These are phyloP conservation scores for Rhegmatorhina hoffmannsi DNA, from an alignment of 2,113 vertebrate genomes.

Conservation along the genomic window DNA sequence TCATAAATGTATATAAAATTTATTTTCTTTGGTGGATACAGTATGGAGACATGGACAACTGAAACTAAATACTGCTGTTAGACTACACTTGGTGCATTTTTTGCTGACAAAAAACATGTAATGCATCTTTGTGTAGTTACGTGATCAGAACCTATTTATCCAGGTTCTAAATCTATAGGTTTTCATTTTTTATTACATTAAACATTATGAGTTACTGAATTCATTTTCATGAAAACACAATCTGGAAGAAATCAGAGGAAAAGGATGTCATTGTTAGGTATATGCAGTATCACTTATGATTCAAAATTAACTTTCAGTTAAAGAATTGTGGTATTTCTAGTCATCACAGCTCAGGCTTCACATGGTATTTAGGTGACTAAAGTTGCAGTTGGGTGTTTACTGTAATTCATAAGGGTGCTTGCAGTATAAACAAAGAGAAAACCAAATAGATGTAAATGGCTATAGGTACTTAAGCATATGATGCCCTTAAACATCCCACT, in stretches of 20 bases:
- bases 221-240: not conserved
- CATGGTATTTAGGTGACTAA: not conserved
- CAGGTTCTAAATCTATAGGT: not conserved
- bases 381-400: not conserved
- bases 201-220: not conserved
- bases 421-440: not conserved
- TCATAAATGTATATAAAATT: not conserved
- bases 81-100: not conserved
- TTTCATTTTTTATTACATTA: conserved; percentile 1
- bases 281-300: not conserved
- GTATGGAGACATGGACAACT: not conserved
- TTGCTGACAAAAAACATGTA: not conserved
- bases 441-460: not conserved
- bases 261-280: not conserved
- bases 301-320: not conserved
- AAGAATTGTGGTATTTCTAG: not conserved
- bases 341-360: not conserved
- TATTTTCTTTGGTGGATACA: not conserved
- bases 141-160: not conserved
- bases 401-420: not conserved
- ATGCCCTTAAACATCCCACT: not conserved
- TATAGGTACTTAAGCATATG: not conserved
- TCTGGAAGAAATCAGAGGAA: not conserved
- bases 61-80: not conserved
- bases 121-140: not conserved